Evolutionary conservation across 2,888 invertebrate species (phyloP).

Genomic region (Aspidiotus rigidus): DNA sequence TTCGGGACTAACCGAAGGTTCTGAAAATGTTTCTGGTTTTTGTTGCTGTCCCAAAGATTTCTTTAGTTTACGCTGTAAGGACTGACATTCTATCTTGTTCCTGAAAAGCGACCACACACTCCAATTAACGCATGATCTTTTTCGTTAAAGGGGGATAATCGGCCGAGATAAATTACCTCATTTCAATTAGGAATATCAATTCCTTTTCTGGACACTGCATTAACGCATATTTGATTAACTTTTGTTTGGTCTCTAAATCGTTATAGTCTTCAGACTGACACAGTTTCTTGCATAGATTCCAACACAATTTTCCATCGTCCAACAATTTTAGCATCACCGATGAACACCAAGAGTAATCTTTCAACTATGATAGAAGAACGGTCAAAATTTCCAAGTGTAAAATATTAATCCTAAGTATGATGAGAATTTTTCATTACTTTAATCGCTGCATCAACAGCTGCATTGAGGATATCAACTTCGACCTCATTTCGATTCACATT

Average conservation of each 20-base stretch:
- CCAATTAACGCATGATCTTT: too few relatives aligned
- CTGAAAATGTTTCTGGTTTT: too few relatives aligned
- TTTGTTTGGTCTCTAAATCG: slow-evolving; percentile 26
- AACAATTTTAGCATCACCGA: slow-evolving; percentile 10
- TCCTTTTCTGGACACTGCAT: slow-evolving; percentile 23
- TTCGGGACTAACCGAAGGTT: too few relatives aligned
- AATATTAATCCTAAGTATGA: not conserved
- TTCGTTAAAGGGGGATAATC: too few relatives aligned
- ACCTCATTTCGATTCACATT: not conserved
- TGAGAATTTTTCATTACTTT: not conserved
- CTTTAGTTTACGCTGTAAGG: slow-evolving; percentile 10
- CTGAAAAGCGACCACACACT: slow-evolving; percentile 6
- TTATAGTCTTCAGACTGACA: slow-evolving; percentile 26
- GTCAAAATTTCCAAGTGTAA: not conserved
- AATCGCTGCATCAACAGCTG: slow-evolving; percentile 15
- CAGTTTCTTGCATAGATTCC: slow-evolving; percentile 19
- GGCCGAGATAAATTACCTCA: slow-evolving; percentile 3
- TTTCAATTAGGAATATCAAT: slow-evolving; percentile 9
- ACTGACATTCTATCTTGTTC: slow-evolving; percentile 24
- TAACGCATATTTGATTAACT: slow-evolving; percentile 23
- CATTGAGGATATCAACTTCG: slow-evolving; percentile 19
- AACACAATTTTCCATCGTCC: slow-evolving; percentile 13
- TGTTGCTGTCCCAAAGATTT: slow-evolving; percentile 6
- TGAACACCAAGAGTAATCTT: slow-evolving; percentile 24
- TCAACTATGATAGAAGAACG: slow-evolving; percentile 1